A percentile compares a stretch with the other conserved stretches of the same genome.
phyloP scores from a whole-genome alignment of 2,888 invertebrate species.

The Aphrophora alni region DNA sequence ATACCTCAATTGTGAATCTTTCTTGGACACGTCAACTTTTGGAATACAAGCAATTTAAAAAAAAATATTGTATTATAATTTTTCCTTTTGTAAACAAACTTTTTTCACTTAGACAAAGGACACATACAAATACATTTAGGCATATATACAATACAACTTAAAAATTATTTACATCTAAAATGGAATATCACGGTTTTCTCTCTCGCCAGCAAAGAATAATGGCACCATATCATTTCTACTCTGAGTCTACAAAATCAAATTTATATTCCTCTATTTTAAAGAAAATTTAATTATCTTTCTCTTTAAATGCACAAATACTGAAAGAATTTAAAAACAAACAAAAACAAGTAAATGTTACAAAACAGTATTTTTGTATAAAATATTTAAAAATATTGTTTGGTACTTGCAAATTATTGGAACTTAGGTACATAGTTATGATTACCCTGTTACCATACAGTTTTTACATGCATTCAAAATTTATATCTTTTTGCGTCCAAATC shows the following conservation, averaged over 20 bases:
- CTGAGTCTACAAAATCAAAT: neutral
- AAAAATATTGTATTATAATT: neutral
- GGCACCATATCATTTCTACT: neutral
- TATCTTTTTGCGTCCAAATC: neutral
- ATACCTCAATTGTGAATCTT: neutral
- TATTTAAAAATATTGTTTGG: neutral
- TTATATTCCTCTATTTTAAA: neutral
- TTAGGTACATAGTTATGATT: neutral
- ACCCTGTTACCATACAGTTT: neutral
- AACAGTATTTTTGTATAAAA: neutral
- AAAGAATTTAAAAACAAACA: neutral
- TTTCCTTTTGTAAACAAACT: neutral
- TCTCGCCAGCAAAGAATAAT: constrained; percentile 4
- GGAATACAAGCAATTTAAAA: neutral
- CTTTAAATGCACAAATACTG: neutral
- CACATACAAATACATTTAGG: neutral
- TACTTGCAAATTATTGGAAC: neutral
- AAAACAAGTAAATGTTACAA: neutral
- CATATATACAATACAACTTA: neutral
- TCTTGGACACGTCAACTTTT: neutral
- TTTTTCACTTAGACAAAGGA: neutral
- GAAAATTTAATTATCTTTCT: neutral
- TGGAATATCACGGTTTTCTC: neutral
- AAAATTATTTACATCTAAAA: neutral
- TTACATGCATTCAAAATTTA: neutral